Conservation (phyloP, 2,797 vertebrate species). For the Echiichthys vipera region DNA sequence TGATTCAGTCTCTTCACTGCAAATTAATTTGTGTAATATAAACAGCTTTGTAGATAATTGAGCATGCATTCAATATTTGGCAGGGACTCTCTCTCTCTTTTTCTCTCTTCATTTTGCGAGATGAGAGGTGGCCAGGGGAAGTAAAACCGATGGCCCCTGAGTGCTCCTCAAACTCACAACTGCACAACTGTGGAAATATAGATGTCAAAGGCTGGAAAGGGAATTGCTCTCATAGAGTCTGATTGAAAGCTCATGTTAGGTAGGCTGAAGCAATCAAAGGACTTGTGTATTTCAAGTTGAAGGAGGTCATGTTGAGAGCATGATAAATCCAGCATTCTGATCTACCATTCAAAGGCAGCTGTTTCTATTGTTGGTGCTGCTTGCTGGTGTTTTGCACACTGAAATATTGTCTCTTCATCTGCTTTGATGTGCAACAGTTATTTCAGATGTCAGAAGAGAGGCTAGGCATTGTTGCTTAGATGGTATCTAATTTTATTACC, state of each 20-base stretch:
- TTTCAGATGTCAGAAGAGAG: constrained; percentile 39
- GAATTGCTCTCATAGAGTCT: constrained; percentile 75
- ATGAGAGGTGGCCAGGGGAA: constrained; percentile 47
- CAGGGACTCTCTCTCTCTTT: constrained; percentile 39
- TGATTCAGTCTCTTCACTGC: constrained; percentile 10
- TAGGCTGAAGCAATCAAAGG: constrained; percentile 76
- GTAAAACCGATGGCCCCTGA: constrained; percentile 63
- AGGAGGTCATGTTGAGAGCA: constrained; percentile 70
- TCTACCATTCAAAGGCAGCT: constrained; percentile 55
- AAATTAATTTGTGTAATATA: constrained; percentile 9
- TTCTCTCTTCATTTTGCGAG: constrained; percentile 53
- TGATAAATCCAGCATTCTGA: constrained; percentile 71
- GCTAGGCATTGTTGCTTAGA: constrained; percentile 42
- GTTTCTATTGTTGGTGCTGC: constrained; percentile 47
- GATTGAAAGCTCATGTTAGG: constrained; percentile 80
- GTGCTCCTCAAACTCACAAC: constrained; percentile 72
- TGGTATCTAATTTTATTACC: constrained; percentile 64
- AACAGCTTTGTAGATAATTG: constrained; percentile 39
- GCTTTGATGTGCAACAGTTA: constrained; percentile 41
- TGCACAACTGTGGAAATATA: constrained; percentile 74
- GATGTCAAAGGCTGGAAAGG: constrained; percentile 70
- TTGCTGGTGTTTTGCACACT: constrained; percentile 32
- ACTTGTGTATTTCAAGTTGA: constrained; percentile 78
- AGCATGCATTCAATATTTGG: constrained; percentile 39
- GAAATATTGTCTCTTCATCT: constrained; percentile 34